Base-by-base conservation (phyloP, 2,888 invertebrate genomes). In the Coenonympha arcania region DNA sequence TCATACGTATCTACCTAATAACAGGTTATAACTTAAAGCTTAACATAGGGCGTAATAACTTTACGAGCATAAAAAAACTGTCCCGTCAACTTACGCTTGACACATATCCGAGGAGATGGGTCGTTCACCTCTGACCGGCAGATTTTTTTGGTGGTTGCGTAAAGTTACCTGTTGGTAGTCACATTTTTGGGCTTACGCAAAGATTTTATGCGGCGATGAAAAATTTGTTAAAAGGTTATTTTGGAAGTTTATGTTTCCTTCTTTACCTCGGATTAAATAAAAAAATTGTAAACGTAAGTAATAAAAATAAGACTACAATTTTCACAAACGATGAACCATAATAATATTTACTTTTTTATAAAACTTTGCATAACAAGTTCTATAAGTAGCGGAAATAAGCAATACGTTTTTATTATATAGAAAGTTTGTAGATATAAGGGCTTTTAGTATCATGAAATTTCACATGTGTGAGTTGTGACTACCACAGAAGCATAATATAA, bases 51-150 rank as follows among this genome's bases (percentile, higher is more conserved):
- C 19, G 30, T 34, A 47, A 33, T 31, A 30, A 40, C 40, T 31
- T 44, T 44, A 51, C 48, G 47, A 47, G 49, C 46, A 50, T n/a
- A 48, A 48, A 56, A 59, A 57, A 58, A 52, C 52, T 53, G 49
- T 58, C 52, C 54, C 54, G 52, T 56, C 57, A 55, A 59, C 50
- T 48, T 53, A 50, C 41, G 50, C 54, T 55, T 51, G 59, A 54
- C 59, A 57, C 49, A 57, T 57, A 57, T 57, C 50, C 57, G 11
- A 45, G 42, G 42, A 30, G n/a, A 33, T n/a, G 48, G 57, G 55
- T 55, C 55, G 40, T 51, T 46, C 52, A 59, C 55, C 59, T 52
- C 44, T 56, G 54, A 52, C 57, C 58, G 54, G 39, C 42, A 46
- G 40, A 45, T 46, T 52, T 48, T 53, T 53, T 41, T 33, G 44